Evolutionary conservation across 2,113 vertebrate species (phyloP), one percentile per base, ranked within the genome.

Genomic region (Corythornis madagascariensis): DNA sequence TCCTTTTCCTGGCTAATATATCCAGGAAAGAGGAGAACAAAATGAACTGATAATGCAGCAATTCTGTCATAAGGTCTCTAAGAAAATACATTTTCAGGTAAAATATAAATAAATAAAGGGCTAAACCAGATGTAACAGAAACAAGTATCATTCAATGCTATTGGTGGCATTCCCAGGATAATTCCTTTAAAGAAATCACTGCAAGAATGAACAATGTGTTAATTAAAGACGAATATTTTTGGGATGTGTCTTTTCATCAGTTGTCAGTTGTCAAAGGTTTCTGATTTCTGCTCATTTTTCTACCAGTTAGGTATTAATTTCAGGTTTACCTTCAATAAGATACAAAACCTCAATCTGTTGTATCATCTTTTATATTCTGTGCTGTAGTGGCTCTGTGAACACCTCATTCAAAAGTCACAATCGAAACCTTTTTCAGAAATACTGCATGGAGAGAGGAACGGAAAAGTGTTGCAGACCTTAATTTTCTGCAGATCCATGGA

Each of bases 81-180:
- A 86, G 52, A 90, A 89, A 89, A 83, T 55, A 77, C 38, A 74
- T 85, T 88, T 91, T 94, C 92, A 95, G 89, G 92, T 95, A 93
- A 81, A 86, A 90, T 89, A 90, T 40, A 86, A 93, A 84, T 47
- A 81, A 64, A 76, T 74, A 88, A 92, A 96, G 81, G 89, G 92
- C 93, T 94, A 92, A 95, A 86, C 65, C 87, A 92, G 63, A 72
- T 89, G 74, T 79, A 73, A 87, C 26, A 91, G 73, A 90, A 89
- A 73, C 16, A 94, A 91, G 64, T 92, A 89, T 84, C 4, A 8
- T 79, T 94, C 80, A 84, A 79, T 26, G 22, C 40, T 87, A 35
- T 89, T 1, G n/a, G 71, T 87, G 87, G 78, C 84, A 94, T 89
- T 87, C 75, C 74, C 20, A 92, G 64, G 55, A 75, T 42, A 90